Percentiles rank a stretch among this genome's conserved stretches.
Conservation (phyloP, 1,140 invertebrate genomes). For the Lepidurus apus region DNA sequence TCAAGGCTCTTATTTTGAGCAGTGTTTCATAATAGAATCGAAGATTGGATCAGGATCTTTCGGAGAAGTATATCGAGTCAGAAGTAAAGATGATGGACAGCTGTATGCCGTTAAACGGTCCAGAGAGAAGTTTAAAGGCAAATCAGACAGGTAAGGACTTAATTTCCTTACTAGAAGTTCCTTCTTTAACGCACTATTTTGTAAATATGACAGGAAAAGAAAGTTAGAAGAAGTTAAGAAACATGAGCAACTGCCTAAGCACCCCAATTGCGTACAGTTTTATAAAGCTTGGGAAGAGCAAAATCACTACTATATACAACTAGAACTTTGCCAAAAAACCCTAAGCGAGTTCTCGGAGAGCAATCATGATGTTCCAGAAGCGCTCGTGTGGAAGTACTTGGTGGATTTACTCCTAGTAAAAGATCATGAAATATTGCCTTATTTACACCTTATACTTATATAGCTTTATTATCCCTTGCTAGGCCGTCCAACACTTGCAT, state of each 20-base stretch:
- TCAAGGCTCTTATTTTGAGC: slow-evolving; percentile 53
- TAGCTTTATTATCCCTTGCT: slow-evolving; percentile 34
- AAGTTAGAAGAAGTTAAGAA: slow-evolving; percentile 63
- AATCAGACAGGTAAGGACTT: slow-evolving; percentile 51
- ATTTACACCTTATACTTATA: slow-evolving; percentile 30
- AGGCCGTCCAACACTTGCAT: slow-evolving; percentile 62
- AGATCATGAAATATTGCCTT: slow-evolving; percentile 32
- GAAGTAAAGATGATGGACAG: slow-evolving; percentile 57
- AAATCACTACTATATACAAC: slow-evolving; percentile 62
- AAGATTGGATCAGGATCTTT: slow-evolving; percentile 67
- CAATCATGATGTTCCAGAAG: slow-evolving; percentile 50
- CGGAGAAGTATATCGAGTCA: slow-evolving; percentile 64
- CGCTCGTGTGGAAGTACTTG: slow-evolving; percentile 50
- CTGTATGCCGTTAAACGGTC: slow-evolving; percentile 65
- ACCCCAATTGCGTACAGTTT: slow-evolving; percentile 63
- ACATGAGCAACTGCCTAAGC: slow-evolving; percentile 60
- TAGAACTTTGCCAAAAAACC: slow-evolving; percentile 58
- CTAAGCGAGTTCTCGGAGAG: slow-evolving; percentile 46
- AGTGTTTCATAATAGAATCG: slow-evolving; percentile 57
- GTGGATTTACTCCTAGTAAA: slow-evolving; percentile 51
- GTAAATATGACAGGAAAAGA: slow-evolving; percentile 42
- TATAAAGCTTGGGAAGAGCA: slow-evolving; percentile 69
- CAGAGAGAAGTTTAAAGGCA: slow-evolving; percentile 54
- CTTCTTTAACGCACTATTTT: slow-evolving; percentile 35
- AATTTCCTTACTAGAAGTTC: not conserved